Conservation (phyloP, 2,113 vertebrate genomes). For the Chaenogobius annularis region DNA sequence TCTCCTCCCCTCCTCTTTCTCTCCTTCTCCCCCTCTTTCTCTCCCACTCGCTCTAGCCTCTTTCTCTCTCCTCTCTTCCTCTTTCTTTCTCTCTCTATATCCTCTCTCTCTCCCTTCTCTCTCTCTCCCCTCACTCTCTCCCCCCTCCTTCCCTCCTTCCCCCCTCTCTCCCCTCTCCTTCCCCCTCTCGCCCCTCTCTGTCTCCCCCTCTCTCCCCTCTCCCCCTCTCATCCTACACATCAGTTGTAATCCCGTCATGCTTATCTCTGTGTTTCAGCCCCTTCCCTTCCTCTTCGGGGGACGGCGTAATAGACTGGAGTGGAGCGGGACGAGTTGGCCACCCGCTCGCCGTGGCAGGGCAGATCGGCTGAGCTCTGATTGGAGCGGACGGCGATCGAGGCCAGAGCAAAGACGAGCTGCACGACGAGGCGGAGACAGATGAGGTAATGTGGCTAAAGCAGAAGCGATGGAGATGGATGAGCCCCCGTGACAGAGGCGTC, state of each 20-base stretch:
- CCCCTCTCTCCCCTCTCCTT: no score
- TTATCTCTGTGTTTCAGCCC: slow-evolving; percentile 49
- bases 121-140: neutral
- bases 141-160: neutral
- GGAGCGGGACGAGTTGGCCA: slow-evolving; percentile 45
- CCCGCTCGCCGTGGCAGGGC: neutral
- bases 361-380: no score
- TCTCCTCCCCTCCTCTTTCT: no score
- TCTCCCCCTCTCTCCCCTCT: neutral
- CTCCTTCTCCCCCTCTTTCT: neutral
- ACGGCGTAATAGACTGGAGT: slow-evolving; percentile 31
- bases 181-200: neutral
- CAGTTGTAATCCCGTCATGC: slow-evolving; percentile 9
- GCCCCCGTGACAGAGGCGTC: no score
- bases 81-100: neutral
- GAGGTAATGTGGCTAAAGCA: no score
- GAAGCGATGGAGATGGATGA: no score
- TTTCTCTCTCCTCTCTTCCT: neutral
- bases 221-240: slow-evolving; percentile 1
- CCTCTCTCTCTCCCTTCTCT: neutral
- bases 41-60: neutral
- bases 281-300: slow-evolving; percentile 14
- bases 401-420: no score
- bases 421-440: no score
- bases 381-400: no score